Conservation (phyloP, 2,797 vertebrate genomes). For the Clarias fuscus region DNA sequence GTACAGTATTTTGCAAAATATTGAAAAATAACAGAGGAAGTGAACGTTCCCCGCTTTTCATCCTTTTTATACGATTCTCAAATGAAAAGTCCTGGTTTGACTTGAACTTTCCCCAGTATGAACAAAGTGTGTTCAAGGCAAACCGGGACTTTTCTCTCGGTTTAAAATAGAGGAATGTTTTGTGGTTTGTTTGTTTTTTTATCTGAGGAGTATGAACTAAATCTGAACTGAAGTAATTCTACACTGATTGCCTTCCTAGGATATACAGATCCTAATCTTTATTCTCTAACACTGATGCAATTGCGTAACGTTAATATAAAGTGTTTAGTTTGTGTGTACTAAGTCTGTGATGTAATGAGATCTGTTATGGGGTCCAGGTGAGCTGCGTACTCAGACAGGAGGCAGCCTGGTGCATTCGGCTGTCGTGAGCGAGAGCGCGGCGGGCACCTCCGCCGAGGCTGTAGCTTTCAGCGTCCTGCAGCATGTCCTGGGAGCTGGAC, state of each 20-base stretch:
- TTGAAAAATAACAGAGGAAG: too few relatives aligned
- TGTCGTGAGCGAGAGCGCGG: constrained; percentile 83
- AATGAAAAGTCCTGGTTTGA: too few relatives aligned
- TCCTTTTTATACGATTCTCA: too few relatives aligned
- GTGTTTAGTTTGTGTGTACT: background rate
- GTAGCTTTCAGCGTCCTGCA: constrained; percentile 89
- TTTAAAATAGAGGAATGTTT: too few relatives aligned
- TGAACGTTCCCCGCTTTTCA: too few relatives aligned
- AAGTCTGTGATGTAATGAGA: background rate
- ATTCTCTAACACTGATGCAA: background rate
- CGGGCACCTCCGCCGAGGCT: constrained; percentile 74
- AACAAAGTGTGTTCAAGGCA: too few relatives aligned
- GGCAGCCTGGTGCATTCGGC: constrained; percentile 83
- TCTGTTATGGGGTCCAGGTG: constrained; percentile 71
- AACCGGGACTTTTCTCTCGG: too few relatives aligned
- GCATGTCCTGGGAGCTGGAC: constrained; percentile 87
- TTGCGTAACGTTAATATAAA: background rate
- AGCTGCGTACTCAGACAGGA: constrained; percentile 77
- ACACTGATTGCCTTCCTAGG: background rate
- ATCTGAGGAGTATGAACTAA: background rate
- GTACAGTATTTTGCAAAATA: too few relatives aligned
- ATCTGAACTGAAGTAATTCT: background rate
- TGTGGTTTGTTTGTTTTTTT: too few relatives aligned
- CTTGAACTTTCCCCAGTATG: too few relatives aligned
- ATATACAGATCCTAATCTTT: background rate